Evolutionary conservation across 2,113 vertebrate genomes (phyloP), one percentile per base, ranked within the genome.

Genomic region (Ovis canadensis): DNA sequence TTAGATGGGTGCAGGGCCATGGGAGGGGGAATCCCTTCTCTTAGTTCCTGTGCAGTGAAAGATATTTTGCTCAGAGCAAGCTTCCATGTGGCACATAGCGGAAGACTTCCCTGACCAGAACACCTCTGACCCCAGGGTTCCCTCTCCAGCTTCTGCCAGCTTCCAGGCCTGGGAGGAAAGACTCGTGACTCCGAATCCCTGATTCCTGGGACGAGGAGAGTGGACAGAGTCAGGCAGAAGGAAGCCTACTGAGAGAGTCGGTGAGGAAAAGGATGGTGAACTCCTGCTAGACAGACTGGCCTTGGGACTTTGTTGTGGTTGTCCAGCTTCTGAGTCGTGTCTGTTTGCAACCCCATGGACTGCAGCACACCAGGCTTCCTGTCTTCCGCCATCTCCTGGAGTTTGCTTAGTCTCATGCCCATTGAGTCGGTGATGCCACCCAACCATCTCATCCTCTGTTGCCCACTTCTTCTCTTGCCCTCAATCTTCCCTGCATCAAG

Each of bases 1-100:
- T 36, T 36, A 31, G 11, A 36, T 3, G 43, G 50, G 54, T 12
- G 33, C 3, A 8, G 23, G 31, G 16, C 23, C 1, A 0, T n/a
- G 14, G 21, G 29, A 43, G 6, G n/a, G 62, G 15, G 10, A 43
- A 54, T 33, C 7, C 6, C 59, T 12, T 12, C 6, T 74, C n/a
- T 77, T 52, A 27, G 40, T 85, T 90, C 27, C 19, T 14, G 9
- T 29, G 45, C 6, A 6, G 4, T 14, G 48, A 54, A 31, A 40
- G 29, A 3, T 15, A 36, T 48, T 55, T 90, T 36, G 45, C 17
- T 55, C 48, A 33, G 5, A 64, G 16, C 0, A 31, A 45, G 36
- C 21, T 45, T 88, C 74, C 33, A 62, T 16, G 25, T 55, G 29
- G 29, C 16, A 33, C 5, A 4, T 54, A 55, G 13, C 16, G 3